These are phyloP conservation scores for Lepidocolaptes lacrymiger DNA, from an alignment of 2,797 vertebrate species.

Conservation along the genomic window DNA sequence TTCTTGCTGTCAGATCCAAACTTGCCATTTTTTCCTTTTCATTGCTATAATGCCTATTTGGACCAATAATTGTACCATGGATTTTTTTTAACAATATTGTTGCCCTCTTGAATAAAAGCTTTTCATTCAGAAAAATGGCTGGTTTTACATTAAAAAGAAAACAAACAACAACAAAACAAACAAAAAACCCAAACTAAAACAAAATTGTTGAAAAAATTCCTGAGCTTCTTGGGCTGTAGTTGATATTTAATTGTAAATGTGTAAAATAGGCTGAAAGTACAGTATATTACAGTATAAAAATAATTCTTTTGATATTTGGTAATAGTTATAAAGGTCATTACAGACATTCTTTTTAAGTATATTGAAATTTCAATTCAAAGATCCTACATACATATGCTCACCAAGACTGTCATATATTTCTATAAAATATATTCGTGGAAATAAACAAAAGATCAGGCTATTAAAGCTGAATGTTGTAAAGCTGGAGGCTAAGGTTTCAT, in stretches of 20 bases:
- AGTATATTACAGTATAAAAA: background rate
- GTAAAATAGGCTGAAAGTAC: background rate
- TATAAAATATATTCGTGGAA: slow-evolving; percentile 8
- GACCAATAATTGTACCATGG: background rate
- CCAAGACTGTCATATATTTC: background rate
- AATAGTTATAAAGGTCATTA: background rate
- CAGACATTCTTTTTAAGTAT: background rate
- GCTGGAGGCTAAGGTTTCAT: background rate
- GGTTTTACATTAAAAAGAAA: background rate
- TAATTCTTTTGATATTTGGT: background rate
- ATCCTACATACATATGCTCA: background rate
- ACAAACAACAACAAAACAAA: background rate
- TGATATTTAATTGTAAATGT: background rate
- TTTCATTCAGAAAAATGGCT: background rate
- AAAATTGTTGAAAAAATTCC: background rate
- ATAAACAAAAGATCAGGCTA: background rate
- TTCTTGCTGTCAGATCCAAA: background rate
- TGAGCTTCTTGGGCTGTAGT: background rate
- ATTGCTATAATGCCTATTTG: background rate
- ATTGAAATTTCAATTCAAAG: background rate
- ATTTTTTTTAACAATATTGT: background rate
- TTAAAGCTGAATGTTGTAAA: background rate
- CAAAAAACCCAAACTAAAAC: background rate
- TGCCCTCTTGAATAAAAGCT: background rate
- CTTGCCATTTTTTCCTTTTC: background rate